Evolutionary conservation across 2,113 vertebrate genomes (phyloP).

Genomic region (Sphaerodactylus townsendi): DNA sequence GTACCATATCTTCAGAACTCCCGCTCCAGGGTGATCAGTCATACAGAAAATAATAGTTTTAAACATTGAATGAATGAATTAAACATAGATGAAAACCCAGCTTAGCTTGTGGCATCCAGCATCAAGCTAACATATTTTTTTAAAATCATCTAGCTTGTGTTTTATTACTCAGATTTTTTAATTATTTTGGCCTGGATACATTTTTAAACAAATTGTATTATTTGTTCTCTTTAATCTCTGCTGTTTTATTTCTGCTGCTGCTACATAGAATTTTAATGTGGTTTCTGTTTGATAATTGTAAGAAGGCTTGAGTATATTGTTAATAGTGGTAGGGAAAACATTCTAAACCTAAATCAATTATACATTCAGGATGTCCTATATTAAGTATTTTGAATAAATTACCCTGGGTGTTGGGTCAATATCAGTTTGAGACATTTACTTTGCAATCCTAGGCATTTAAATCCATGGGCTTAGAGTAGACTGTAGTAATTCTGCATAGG

Average conservation of each 20-base stretch:
- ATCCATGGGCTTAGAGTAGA: background rate
- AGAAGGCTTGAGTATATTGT: background rate
- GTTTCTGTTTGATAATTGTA: background rate
- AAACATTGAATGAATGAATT: too few relatives aligned
- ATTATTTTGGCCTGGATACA: too few relatives aligned
- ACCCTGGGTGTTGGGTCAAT: background rate
- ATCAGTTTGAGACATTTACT: background rate
- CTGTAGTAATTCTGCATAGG: too few relatives aligned
- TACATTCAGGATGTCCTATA: background rate
- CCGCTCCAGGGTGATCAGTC: background rate
- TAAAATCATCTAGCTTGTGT: too few relatives aligned
- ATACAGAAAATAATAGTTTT: background rate
- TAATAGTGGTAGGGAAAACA: background rate
- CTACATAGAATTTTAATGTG: background rate
- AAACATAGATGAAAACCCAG: background rate
- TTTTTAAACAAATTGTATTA: background rate
- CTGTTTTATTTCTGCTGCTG: background rate
- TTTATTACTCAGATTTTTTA: too few relatives aligned
- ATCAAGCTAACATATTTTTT: background rate
- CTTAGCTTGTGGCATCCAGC: background rate
- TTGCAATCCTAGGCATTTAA: rapidly evolving
- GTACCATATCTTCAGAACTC: background rate
- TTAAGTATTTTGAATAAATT: background rate
- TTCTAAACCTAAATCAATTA: background rate
- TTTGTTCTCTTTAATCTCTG: background rate